Percentiles rank a stretch among this genome's conserved stretches.
Conservation (phyloP, 2,113 vertebrate genomes). For the chimpanzee (Pan troglodytes) region NHGRI_mPanTro3-v2.1_pri NC_072411.2:122192501-122193000, state of each 20-base stretch:
- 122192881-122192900: not conserved
- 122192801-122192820: not conserved
- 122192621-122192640: not conserved
- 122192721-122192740: not conserved
- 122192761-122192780: not conserved
- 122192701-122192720: not conserved
- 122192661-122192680: not conserved
- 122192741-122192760: not conserved
- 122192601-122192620: not conserved
- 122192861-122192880: not conserved
- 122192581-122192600: not conserved
- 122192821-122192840: not conserved
- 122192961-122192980: not conserved
- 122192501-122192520: not conserved
- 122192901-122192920: not conserved
- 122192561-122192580: not conserved
- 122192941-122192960: not conserved
- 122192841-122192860: not conserved
- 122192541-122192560: not conserved
- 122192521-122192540: not conserved
- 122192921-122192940: not conserved
- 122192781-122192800: too few species aligned
- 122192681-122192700: not conserved
- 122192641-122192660: not conserved
- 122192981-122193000: not conserved